Base-by-base conservation (phyloP, 2,888 invertebrate genomes). In the Cistogaster globosa region DNA sequence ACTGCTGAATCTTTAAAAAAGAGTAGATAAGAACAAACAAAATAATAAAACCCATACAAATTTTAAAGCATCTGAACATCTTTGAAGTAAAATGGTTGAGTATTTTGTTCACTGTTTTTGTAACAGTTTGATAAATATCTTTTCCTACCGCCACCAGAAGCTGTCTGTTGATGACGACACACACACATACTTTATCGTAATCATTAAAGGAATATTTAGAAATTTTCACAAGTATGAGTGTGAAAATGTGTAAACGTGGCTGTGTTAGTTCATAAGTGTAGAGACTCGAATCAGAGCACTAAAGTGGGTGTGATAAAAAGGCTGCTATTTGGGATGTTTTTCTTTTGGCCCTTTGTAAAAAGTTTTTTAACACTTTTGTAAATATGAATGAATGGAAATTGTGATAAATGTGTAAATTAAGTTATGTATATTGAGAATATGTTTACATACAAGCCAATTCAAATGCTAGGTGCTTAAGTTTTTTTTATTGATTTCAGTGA, bases 11-110 rank as follows among this genome's bases (percentile, higher is more conserved):
- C 20, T 75, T 79, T 14, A 63, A 38, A 18, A 55, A 38, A 36
- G 26, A 75, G 20, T 26, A 26, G 18, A 58, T 48, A 48, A 36
- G 45, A 55, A 45, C 16, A 38, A 67, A 69, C 36, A 45, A 71
- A 60, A 42, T n/a, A 75, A 38, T 42, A 26, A 75, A 51, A 48
- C 62, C 22, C 62, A 51, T 55, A 36, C 60, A 62, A 42, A 63
- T 69, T 63, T 36, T 22, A 57, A 68, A 60, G 51, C 51, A 51
- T 60, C 45, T 42, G 12, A 68, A 45, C n/a, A 55, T 62, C 45
- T 51, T 72, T 51, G 6, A 65, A 38, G 16, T 26, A 16, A 58
- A 68, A 68, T 69, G 75, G 75, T 75, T 42, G 55, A 16, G 68
- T 69, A 67, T 81, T 48, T 22, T 57, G 22, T 74, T 32, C 26